Evolutionary conservation across 2,797 vertebrate species (phyloP), one percentile per base, ranked within the genome.

Genomic region (Sphenodon punctatus): DNA sequence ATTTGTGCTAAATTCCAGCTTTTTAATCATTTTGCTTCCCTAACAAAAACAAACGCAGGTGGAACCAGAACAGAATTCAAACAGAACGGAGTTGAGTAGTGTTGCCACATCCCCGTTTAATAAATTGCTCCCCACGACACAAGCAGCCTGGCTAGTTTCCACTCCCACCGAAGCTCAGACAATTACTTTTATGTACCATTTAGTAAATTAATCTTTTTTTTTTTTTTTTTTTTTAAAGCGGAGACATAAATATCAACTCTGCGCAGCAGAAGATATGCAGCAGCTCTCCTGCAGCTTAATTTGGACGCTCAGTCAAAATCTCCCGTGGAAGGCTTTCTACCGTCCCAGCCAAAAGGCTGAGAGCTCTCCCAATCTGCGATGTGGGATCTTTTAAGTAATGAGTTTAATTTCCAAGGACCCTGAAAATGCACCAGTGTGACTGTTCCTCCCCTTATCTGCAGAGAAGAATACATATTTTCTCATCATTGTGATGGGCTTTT

Each of bases 401-500:
- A 89, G 68, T 88, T 93, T 90, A 88, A 93, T 94, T 93, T 94
- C 87, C 86, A 93, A 41, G 79, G 74, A 70, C 87, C 67, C 74
- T 6, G 39, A 49, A 79, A 90, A 69, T 20, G 64, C 61, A 25
- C 53, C 14, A 36, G 30, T 63, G 65, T 59, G 67, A 2, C 14
- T 17, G 2, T 42, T 38, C 30, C 49, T 20, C 42, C 67, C 63
- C 42, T 68, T 78, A 84, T 71, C 65, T 7, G 36, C 56, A 43
- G 61, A 70, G 64, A 64, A 69, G 67, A 73, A 74, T 13, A 34
- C 60, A 0, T 43, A 68, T 80, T 88, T 87, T 69, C 87, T 86
- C 87, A 58, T 81, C 66, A 69, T 75, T 12, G 9, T 69, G 73
- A 45, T 45, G 79, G 76, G 82, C 74, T 79, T 75, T 82, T 84